phyloP scores from a whole-genome alignment of 2,888 invertebrate species.

The Monochamus alternatus region DNA sequence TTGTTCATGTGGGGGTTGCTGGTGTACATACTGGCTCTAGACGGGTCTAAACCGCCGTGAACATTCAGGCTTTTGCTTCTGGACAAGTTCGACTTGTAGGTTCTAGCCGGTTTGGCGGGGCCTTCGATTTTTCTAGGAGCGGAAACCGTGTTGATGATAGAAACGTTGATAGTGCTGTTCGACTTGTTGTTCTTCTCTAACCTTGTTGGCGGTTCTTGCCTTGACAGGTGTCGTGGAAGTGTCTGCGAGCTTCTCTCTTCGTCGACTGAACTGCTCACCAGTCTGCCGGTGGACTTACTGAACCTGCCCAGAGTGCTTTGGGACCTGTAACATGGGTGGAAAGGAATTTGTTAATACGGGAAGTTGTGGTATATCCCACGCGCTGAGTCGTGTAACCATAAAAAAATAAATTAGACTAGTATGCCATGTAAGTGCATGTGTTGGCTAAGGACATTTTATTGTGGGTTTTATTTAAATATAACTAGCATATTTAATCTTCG shows the following conservation, averaged over 20 bases:
- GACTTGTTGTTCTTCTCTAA: constrained; percentile 74
- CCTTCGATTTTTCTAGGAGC: constrained; percentile 70
- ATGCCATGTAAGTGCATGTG: constrained; percentile 37
- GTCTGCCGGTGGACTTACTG: constrained; percentile 86
- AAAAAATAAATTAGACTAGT: constrained; percentile 37
- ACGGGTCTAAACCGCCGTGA: constrained; percentile 71
- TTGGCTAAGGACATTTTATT: constrained; percentile 18
- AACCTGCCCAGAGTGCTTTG: constrained; percentile 85
- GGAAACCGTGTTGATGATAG: constrained; percentile 74
- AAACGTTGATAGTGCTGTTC: constrained; percentile 80
- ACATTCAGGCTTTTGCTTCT: constrained; percentile 91
- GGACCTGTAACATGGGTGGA: constrained; percentile 74
- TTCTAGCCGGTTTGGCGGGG: constrained; percentile 85
- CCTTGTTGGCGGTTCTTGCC: constrained; percentile 65
- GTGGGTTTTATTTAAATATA: constrained; percentile 17
- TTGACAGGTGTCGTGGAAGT: constrained; percentile 76
- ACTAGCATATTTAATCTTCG: not conserved
- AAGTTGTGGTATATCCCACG: constrained; percentile 38
- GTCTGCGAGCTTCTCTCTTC: constrained; percentile 80
- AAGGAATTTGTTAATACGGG: constrained; percentile 46
- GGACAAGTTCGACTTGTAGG: constrained; percentile 82
- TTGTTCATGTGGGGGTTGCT: constrained; percentile 85
- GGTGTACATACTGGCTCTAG: constrained; percentile 76
- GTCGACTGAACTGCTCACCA: constrained; percentile 74
- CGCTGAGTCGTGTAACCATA: constrained; percentile 32